Evolutionary conservation across 1,140 invertebrate species (phyloP).

Genomic region (Caerostris darwini): DNA sequence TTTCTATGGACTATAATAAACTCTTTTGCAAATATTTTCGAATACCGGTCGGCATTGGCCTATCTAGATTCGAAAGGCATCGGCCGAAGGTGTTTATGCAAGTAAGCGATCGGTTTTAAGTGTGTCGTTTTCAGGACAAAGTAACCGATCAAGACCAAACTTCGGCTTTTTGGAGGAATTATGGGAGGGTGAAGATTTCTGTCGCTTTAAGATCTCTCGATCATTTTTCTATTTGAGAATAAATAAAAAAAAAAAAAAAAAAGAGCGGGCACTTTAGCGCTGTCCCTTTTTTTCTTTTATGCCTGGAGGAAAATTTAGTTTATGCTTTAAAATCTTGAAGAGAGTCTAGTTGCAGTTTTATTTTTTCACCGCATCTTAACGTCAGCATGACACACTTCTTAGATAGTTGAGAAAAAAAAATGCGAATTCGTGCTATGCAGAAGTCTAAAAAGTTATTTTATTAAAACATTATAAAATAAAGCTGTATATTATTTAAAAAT

Average conservation of each 20-base stretch:
- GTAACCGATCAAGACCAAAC: conserved; percentile 6
- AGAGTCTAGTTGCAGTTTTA: no score
- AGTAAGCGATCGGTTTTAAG: conserved; percentile 12
- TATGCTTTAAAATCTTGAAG: background rate
- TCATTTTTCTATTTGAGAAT: conserved; percentile 2
- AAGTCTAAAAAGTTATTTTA: no score
- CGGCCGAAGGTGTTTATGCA: conserved; percentile 46
- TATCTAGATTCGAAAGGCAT: background rate
- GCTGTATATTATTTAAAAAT: no score
- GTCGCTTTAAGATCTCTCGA: background rate
- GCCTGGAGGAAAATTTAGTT: conserved; percentile 14
- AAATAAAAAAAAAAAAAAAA: no score
- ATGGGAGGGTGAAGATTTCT: background rate
- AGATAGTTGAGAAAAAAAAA: no score
- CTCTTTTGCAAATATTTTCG: background rate
- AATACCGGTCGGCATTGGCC: background rate
- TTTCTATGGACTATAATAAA: background rate
- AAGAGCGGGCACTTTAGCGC: background rate
- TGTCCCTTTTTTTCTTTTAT: background rate
- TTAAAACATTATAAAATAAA: no score
- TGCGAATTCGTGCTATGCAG: no score
- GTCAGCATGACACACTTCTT: no score
- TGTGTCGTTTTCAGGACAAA: background rate
- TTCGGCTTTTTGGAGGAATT: background rate
- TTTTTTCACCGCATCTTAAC: no score